Evolutionary conservation across 2,888 invertebrate species (phyloP), one percentile per base, ranked within the genome.

Genomic region (Lepetodrilus schrolli): DNA sequence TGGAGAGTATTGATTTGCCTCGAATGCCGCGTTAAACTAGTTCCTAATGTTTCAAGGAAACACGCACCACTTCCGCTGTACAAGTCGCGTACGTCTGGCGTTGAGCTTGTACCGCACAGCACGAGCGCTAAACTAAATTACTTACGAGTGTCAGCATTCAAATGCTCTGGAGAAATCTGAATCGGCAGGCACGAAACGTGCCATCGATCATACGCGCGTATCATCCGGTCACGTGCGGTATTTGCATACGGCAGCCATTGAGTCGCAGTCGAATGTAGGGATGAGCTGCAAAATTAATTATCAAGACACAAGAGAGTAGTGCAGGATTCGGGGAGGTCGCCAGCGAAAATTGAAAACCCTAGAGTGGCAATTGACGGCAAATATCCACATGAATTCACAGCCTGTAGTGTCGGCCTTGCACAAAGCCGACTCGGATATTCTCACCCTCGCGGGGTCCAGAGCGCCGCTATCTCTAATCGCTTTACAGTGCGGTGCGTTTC

Each of bases 151-250:
- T 70, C 50, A 50, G 37, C 37, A 50, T 37, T 37, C 50, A 26
- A 23, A 21, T 70, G 48, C 50, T 70, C 49, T 26, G 17, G 49
- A 50, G 70, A 50, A 70, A 70, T 50, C 49, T 34, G 70, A 70
- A 34, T 70, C 70, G 50, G 58, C 50, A 36, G 36, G 50, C 50
- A 50, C 50, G 70, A 50, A 70, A 70, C 70, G 70, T 51, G 70
- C 23, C 50, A 50, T 49, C 23, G 50, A 70, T 49, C 49, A 70
- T 34, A 70, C 34, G 70, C 23, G 50, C 70, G 50, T 34, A 70
- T n/a, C 49, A 70, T 70, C 70, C 70, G 70, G 70, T 70, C 70
- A 70, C 70, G 70, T 70, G 70, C 50, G 26, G 21, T 70, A 37
- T 70, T 70, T 70, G 70, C 50, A 70, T 49, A 70, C 49, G 68